Conservation (phyloP, 2,888 invertebrate species). For the Dascillus cervinus region DNA sequence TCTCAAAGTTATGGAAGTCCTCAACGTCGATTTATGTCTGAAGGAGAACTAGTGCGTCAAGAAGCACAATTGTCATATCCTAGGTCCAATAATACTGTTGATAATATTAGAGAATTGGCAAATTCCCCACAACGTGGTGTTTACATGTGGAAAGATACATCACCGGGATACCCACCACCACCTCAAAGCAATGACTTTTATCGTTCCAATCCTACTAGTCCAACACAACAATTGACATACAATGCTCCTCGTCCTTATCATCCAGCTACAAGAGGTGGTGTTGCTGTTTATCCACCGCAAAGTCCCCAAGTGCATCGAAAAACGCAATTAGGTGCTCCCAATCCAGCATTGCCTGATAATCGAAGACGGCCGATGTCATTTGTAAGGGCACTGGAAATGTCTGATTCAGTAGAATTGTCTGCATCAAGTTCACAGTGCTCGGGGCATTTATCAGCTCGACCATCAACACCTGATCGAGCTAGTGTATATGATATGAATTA, state of each 20-base stretch:
- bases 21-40: conserved; percentile 57
- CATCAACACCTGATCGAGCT: conserved; percentile 70
- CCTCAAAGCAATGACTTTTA: conserved; percentile 32
- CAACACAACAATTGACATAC: conserved; percentile 47
- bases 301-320: conserved; percentile 52
- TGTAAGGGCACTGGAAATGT: conserved; percentile 83
- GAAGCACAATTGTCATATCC: conserved; percentile 52
- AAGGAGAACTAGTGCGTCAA: conserved; percentile 72
- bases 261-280: conserved; percentile 58
- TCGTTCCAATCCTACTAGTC: conserved; percentile 68
- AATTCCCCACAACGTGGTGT: conserved; percentile 78
- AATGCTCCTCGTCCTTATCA: conserved; percentile 48
- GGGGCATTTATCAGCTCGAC: conserved; percentile 34
- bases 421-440: conserved; percentile 38
- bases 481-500: conserved; percentile 93
- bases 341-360: conserved; percentile 26
- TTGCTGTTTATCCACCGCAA: conserved; percentile 56
- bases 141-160: conserved; percentile 74
- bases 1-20: conserved; percentile 26
- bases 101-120: conserved; percentile 82
- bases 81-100: conserved; percentile 68
- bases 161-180: conserved; percentile 54
- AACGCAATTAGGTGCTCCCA: conserved; percentile 30
- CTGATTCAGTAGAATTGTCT: conserved; percentile 78
- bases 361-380: conserved; percentile 76